Evolutionary conservation across 1,140 invertebrate genomes (phyloP), one percentile per base, ranked within the genome.

Genomic region (Lithobius niger): DNA sequence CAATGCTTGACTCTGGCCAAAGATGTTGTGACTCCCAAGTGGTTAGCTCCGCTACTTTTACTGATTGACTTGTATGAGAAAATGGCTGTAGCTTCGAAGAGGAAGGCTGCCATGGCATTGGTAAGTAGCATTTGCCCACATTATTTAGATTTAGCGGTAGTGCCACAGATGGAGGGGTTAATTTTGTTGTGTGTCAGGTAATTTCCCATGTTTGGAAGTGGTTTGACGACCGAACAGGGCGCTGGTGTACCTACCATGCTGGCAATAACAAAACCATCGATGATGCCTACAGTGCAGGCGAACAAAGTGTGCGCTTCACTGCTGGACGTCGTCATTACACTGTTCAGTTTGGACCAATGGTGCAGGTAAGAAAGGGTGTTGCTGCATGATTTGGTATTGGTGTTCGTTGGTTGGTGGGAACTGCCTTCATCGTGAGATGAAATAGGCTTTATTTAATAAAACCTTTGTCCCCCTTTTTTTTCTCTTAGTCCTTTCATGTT

Each of bases 31-130:
- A 80, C 81, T 54, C 84, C 78, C 0, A 88, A 84, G 63, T 91
- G 88, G 88, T 65, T 92, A 15, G 82, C 86, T 3, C 84, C 86
- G 0, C 64, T 87, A 1, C 67, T 91, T 1, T 69, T 91, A 1
- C 69, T 91, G 0, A 76, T 93, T 19, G 88, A 93, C 67, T 75
- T 85, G 24, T 80, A 86, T 62, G 86, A 90, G 55, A 91, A 88
- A 69, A 79, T 88, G 10, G 78, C 83, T 19, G 73, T 82, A 48
- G 76, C 81, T 2, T 81, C 83, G 0, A 77, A 80, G 55, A 72
- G 86, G 28, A 85, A 85, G 65, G 73, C 77, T 25, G 72, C 79
- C 3, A 82, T 89, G 72, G 78, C 83, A 55, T 76, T 78, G 58
- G 82, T 84, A 59, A 78, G 64, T 60, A 21, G 6, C n/a, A 3